Evolutionary conservation across 2,888 invertebrate genomes (phyloP).

Genomic region (Linyphia triangularis): DNA sequence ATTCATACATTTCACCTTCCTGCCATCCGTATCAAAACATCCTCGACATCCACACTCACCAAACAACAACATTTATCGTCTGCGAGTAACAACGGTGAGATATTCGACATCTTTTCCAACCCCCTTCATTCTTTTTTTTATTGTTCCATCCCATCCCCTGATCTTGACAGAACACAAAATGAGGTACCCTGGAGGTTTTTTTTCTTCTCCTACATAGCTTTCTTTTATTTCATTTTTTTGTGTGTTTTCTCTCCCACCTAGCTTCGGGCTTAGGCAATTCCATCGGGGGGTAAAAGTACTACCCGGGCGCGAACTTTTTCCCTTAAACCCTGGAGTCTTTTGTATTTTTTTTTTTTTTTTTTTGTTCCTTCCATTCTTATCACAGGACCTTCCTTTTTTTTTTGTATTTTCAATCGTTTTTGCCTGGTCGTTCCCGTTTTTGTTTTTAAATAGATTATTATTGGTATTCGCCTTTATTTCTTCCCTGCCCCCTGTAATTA

Average conservation of each 20-base stretch:
- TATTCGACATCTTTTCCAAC: neutral
- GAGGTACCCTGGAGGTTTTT: conserved; percentile 54
- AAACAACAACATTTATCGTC: too few species aligned
- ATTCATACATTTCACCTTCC: too few species aligned
- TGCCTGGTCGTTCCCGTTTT: conserved; percentile 34
- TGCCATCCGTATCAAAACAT: neutral
- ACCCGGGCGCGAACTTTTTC: neutral
- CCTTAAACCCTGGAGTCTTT: conserved; percentile 55
- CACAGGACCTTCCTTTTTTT: neutral
- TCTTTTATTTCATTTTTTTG: conserved; percentile 12
- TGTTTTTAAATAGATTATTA: conserved; percentile 74
- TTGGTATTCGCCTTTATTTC: conserved; percentile 66
- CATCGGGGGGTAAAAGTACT: conserved; percentile 24
- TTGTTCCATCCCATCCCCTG: conserved; percentile 43
- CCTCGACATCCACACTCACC: too few species aligned
- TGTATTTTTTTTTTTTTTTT: conserved; percentile 42
- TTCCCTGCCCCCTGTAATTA: conserved; percentile 56
- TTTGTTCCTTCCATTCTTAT: neutral
- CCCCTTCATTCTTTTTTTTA: neutral
- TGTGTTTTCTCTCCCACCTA: conserved; percentile 53
- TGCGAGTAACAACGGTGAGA: too few species aligned
- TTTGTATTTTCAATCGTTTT: conserved; percentile 13
- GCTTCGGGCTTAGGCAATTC: conserved; percentile 70
- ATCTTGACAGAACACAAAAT: conserved; percentile 73
- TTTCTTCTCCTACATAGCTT: conserved; percentile 6